phyloP scores from a whole-genome alignment of 2,888 invertebrate species.

The Creontiades dilutus region DNA sequence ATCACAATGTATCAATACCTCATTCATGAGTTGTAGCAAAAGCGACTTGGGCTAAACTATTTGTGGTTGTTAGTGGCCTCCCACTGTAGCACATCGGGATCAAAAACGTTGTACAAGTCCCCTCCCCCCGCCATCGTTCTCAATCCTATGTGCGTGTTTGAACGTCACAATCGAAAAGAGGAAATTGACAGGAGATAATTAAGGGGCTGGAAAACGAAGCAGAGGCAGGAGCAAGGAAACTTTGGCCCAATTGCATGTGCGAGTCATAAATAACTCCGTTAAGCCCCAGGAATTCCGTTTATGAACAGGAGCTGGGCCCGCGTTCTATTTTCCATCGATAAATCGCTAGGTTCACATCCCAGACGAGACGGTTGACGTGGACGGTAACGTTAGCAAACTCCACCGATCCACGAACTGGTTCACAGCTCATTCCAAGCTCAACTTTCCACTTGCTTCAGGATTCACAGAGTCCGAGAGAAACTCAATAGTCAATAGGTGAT shows the following conservation, averaged over 20 bases:
- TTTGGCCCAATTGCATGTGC: constrained; percentile 17
- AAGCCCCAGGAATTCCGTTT: constrained; percentile 5
- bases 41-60: no score
- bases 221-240: not conserved
- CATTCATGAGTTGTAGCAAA: no score
- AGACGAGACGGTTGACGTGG: not conserved
- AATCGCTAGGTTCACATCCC: not conserved
- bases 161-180: not conserved
- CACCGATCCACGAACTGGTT: not conserved
- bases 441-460: not conserved
- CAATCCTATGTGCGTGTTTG: not conserved
- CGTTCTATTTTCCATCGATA: constrained; percentile 14
- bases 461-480: not conserved
- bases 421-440: not conserved
- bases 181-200: constrained; percentile 16
- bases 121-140: no score
- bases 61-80: no score
- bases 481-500: not conserved
- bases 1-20: no score
- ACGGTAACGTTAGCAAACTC: not conserved
- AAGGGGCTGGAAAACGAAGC: not conserved
- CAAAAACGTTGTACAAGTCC: no score
- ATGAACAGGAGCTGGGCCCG: not conserved
- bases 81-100: no score
- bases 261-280: not conserved